Percentiles rank a stretch among this genome's conserved stretches.
phyloP scores from a whole-genome alignment of 1,140 invertebrate genomes.

The Periplaneta americana region DNA sequence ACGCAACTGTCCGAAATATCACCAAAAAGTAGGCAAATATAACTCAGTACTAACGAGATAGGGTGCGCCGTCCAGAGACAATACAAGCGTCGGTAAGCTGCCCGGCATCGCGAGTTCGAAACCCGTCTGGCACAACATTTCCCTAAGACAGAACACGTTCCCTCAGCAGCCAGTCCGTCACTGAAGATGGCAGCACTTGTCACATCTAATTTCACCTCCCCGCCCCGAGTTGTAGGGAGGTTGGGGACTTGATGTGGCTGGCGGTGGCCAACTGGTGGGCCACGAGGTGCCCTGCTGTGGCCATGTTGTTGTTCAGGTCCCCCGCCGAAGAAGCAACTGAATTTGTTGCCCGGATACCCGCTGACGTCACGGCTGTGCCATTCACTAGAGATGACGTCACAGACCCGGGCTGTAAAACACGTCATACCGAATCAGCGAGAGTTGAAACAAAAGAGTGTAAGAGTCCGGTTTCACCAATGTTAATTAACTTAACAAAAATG shows the following conservation, averaged over 20 bases:
- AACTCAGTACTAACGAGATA: too few relatives aligned
- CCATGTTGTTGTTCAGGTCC: slow-evolving; percentile 7
- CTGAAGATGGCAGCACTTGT: background rate
- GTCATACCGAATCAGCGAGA: too few relatives aligned
- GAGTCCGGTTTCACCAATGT: too few relatives aligned
- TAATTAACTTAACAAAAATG: too few relatives aligned
- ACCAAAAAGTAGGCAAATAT: too few relatives aligned
- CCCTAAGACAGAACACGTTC: too few relatives aligned
- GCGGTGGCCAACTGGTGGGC: background rate
- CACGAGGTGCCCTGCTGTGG: background rate
- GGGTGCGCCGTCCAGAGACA: too few relatives aligned
- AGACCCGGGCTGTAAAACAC: background rate
- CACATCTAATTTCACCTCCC: background rate
- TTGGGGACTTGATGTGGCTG: background rate
- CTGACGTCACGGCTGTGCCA: background rate
- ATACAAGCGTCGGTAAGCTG: too few relatives aligned
- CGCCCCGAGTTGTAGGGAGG: background rate
- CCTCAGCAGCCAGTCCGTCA: background rate
- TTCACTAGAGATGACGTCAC: background rate
- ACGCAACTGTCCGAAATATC: too few relatives aligned
- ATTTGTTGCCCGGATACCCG: background rate
- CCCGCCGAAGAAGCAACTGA: background rate
- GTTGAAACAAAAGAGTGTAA: too few relatives aligned
- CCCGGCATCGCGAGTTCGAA: too few relatives aligned
- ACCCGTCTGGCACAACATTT: too few relatives aligned